Conservation (phyloP, 2,113 vertebrate species). For the Coptodon rendalli region DNA sequence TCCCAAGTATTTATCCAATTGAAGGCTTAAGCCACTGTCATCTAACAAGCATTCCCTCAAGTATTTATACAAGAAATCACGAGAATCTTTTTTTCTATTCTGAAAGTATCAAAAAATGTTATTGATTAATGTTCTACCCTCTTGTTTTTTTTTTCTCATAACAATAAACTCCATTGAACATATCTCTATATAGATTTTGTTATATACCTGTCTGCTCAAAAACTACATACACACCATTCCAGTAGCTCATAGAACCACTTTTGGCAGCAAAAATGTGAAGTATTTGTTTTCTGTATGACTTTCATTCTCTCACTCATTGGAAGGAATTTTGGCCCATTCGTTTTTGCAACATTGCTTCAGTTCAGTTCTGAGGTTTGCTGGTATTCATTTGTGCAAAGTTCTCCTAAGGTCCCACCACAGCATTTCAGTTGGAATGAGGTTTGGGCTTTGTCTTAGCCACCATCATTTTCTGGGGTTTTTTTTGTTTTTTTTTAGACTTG, state of each 20-base stretch:
- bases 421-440: neutral
- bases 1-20: neutral
- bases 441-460: neutral
- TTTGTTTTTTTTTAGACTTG: neutral
- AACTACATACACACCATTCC: neutral
- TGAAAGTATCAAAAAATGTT: neutral
- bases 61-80: neutral
- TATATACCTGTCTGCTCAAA: neutral
- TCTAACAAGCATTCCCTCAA: neutral
- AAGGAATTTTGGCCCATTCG: neutral
- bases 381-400: neutral
- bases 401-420: neutral
- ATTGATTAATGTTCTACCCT: neutral
- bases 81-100: neutral
- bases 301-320: neutral
- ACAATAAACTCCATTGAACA: neutral
- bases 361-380: neutral
- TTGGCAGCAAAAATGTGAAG: neutral
- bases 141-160: neutral
- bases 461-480: neutral
- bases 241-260: neutral
- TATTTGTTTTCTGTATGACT: neutral
- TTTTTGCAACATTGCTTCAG: neutral
- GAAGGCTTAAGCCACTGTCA: neutral
- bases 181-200: neutral